Percentiles rank a stretch among this genome's conserved stretches.
Evolutionary conservation across 1,140 invertebrate genomes (phyloP).

Genomic region (Protaetia brevitarsis): DNA sequence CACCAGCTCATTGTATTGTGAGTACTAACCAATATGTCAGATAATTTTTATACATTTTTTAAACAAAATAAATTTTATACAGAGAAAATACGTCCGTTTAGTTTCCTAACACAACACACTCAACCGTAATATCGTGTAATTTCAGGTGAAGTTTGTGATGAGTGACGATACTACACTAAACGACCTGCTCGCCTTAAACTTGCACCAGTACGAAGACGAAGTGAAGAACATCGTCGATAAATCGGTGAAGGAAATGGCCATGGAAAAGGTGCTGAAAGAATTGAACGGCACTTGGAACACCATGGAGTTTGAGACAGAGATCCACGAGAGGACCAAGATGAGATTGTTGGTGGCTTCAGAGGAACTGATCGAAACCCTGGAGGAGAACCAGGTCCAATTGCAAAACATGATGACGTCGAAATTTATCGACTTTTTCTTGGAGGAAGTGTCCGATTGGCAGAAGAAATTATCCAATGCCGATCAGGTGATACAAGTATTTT

Average conservation of each 20-base stretch:
- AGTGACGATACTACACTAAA: slow-evolving; percentile 76
- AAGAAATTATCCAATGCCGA: slow-evolving; percentile 84
- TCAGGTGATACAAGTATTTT: slow-evolving; percentile 79
- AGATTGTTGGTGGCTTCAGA: slow-evolving; percentile 78
- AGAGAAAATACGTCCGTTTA: background rate
- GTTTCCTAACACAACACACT: background rate
- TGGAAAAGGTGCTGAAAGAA: slow-evolving; percentile 89
- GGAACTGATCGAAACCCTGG: slow-evolving; percentile 87
- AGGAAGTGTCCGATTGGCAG: slow-evolving; percentile 86
- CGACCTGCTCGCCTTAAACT: slow-evolving; percentile 80
- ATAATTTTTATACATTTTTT: background rate
- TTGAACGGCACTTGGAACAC: slow-evolving; percentile 77
- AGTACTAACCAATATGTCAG: slow-evolving; percentile 24
- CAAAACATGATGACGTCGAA: slow-evolving; percentile 93
- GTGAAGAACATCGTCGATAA: slow-evolving; percentile 94
- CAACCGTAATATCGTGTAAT: background rate
- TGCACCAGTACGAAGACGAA: slow-evolving; percentile 91
- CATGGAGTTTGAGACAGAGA: slow-evolving; percentile 80
- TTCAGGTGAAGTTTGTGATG: slow-evolving; percentile 70
- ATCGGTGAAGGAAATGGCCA: slow-evolving; percentile 90
- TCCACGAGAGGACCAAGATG: slow-evolving; percentile 75
- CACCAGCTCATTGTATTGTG: slow-evolving; percentile 36
- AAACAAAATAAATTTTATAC: slow-evolving; percentile 5
- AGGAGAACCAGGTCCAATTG: slow-evolving; percentile 92
- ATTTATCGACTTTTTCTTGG: slow-evolving; percentile 82